Evolutionary conservation across 2,113 vertebrate genomes (phyloP), one percentile per base, ranked within the genome.

Genomic region (Kryptolebias marmoratus): DNA sequence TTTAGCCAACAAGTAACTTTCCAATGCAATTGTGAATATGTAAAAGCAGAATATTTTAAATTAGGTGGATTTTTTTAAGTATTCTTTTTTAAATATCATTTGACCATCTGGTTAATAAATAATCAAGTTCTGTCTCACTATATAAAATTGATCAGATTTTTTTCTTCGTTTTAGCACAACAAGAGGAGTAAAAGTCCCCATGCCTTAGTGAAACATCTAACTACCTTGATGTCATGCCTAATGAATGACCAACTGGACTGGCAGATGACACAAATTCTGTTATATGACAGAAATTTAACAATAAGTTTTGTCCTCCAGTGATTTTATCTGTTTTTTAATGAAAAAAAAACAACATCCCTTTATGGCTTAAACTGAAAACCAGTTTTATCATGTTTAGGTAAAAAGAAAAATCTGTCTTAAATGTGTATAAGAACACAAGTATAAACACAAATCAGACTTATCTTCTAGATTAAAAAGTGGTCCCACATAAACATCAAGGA

Each of bases 381-480:
- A 64, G 63, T 68, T 79, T 48, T 44, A 50, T 22, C 57, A 53
- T 42, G 42, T 49, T 36, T 36, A 7, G 32, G 32, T 36, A 7
- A 36, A 7, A 9, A 42, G 10, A 42, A 42, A 42, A 36, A 22
- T 22, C 22, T 22, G 22, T 22, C 22, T 22, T 22, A 22, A 22
- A 22, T 22, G 22, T 22, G 2, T 42, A 42, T 42, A 42, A 5
- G 1, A 10, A 10, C 5, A 42, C 39, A 42, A 42, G 39, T 8
- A 10, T 42, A 42, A n/a, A 8, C 16, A n/a, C 1, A 18, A 5
- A n/a, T 50, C 1, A 50, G 14, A 49, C 15, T 16, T 50, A 5
- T 49, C 48, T 6, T 50, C 1, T 44, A 56, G 48, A 64, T 57
- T 39, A 68, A 77, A 81, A 75, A 52, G 27, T 11, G 42, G 22